Base-by-base conservation (phyloP, 2,888 invertebrate species). In the Sepiola atlantica region DNA sequence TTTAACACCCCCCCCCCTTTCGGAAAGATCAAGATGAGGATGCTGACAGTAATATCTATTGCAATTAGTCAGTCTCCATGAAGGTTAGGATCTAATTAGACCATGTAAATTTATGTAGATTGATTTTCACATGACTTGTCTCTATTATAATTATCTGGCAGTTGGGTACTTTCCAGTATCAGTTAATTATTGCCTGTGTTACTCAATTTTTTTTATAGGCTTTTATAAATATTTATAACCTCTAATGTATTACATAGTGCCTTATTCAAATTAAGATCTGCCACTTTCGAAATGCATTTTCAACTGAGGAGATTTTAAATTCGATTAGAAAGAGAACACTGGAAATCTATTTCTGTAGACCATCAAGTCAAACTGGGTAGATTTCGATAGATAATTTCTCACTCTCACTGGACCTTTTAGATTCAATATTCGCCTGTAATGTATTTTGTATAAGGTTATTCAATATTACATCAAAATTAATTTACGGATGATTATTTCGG, bases 231-330 rank as follows among this genome's bases (percentile, higher is more conserved):
- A 77, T 77, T 77, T 77, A 77, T 77, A 32, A n/a, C n/a, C 32
- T 77, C 16, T 77, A 77, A 77, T n/a, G 77, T 32, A 77, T 77
- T 77, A 77, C n/a, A 77, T 32, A 77, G 32, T n/a, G 32, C n/a
- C 28, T 77, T 77, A 77, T 77, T 77, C 77, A 77, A 77, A n/a
- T n/a, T n/a, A n/a, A 77, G 77, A 77, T 77, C 77, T n/a, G 77
- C 77, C 32, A 77, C 77, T 18, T 28, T 77, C 28, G 12, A 28
- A 28, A 77, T 77, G 77, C 77, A 77, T 77, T 77, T 77, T 77
- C 77, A 77, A 12, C n/a, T 32, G 3, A 1, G n/a, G 77, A 77
- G 14, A 77, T 77, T 77, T 77, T 77, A n/a, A 77, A n/a, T 77
- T 77, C 12, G 77, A 21, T 77, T 77, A n/a, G n/a, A 32, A 77